These are phyloP conservation scores for Harmothoe impar DNA, from an alignment of 2,888 invertebrate species.

Conservation along the genomic window DNA sequence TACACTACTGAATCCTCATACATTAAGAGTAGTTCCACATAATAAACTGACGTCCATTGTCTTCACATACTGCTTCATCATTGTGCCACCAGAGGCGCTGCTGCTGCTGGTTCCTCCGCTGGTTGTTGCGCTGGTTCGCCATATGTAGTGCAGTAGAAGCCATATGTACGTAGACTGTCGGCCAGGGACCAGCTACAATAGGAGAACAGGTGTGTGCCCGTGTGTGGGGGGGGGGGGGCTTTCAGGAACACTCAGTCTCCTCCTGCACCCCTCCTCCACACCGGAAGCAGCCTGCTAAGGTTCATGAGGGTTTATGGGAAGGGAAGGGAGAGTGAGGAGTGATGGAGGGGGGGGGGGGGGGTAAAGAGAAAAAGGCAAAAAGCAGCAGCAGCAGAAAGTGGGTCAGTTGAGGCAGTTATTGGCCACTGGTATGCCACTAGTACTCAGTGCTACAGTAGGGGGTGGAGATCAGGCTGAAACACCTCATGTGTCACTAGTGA, in stretches of 20 bases:
- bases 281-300: not conserved
- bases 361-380: not conserved
- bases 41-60: too few species aligned
- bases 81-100: not conserved
- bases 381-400: not conserved
- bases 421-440: not conserved
- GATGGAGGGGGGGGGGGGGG: not conserved
- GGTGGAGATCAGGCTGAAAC: not conserved
- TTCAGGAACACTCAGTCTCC: not conserved
- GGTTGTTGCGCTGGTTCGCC: not conserved
- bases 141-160: not conserved
- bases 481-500: not conserved
- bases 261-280: not conserved
- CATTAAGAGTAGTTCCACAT: too few species aligned
- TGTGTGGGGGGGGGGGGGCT: not conserved
- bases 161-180: conserved; percentile 19
- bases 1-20: too few species aligned
- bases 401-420: not conserved
- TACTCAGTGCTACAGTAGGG: not conserved
- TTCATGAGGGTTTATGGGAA: not conserved
- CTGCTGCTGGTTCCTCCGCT: not conserved
- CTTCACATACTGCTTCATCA: too few species aligned
- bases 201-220: not conserved
- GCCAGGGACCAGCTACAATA: conserved; percentile 5
- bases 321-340: too few species aligned